Evolutionary conservation across 64 coral and sea anemone species (phyloP).

Genomic region (Pocillopora damicornis): DNA sequence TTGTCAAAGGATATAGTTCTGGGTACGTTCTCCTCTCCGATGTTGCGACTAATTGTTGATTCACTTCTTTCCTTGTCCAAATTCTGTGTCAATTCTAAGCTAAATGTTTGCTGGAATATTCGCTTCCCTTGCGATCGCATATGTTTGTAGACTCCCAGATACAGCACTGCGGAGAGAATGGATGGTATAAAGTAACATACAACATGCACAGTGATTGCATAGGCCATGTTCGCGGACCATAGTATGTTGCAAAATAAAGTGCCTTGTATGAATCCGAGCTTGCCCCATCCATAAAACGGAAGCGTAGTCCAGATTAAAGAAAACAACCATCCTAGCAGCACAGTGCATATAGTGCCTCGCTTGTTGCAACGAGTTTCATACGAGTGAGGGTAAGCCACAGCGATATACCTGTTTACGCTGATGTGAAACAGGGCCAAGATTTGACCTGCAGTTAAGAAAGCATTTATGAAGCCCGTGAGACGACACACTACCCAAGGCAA

Average conservation of each 20-base stretch:
- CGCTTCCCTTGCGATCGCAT: constrained; percentile 58
- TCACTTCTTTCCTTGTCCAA: background rate
- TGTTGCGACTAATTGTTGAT: background rate
- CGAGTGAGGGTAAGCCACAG: constrained; percentile 69
- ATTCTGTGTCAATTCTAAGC: background rate
- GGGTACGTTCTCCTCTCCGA: background rate
- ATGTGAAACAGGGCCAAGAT: constrained; percentile 88
- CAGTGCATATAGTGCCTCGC: constrained; percentile 52
- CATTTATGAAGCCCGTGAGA: constrained; percentile 79
- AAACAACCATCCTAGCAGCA: constrained; percentile 57
- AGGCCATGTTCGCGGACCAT: constrained; percentile 68
- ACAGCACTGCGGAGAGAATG: constrained; percentile 55
- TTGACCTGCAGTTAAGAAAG: constrained; percentile 89
- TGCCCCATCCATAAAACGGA: constrained; percentile 94
- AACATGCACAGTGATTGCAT: constrained; percentile 61
- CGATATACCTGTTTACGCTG: constrained; percentile 86
- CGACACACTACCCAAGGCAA: constrained; percentile 51
- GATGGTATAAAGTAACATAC: constrained; percentile 84
- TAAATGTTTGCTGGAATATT: constrained; percentile 22
- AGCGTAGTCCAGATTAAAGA: constrained; percentile 81
- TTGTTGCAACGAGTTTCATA: constrained; percentile 79
- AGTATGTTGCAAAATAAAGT: constrained; percentile 91
- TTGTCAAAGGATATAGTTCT: constrained; percentile 17
- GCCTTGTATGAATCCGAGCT: constrained; percentile 78
- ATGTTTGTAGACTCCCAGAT: constrained; percentile 59